Percentiles rank a stretch among this genome's conserved stretches.
Evolutionary conservation across 2,113 vertebrate species (phyloP).

Genomic region (Recurvirostra avosetta): DNA sequence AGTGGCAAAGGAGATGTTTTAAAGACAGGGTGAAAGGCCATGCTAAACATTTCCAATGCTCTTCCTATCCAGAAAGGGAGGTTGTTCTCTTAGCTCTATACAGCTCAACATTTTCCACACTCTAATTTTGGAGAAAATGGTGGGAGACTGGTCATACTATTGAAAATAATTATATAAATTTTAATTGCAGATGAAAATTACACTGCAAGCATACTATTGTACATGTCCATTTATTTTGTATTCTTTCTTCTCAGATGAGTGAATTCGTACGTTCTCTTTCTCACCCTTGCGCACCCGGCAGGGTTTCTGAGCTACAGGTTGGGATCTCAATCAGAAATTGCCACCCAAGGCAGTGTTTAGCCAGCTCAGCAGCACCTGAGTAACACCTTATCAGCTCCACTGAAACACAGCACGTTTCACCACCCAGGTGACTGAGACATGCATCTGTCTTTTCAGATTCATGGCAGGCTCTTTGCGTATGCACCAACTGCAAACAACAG

Average conservation of each 20-base stretch:
- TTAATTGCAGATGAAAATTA: not conserved
- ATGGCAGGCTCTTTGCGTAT: not conserved
- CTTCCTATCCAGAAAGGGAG: not conserved
- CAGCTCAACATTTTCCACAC: not conserved
- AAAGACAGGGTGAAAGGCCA: rapidly evolving
- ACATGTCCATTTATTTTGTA: not conserved
- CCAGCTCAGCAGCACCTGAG: not conserved
- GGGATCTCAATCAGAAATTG: not conserved
- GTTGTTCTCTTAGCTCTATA: not conserved
- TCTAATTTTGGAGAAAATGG: not conserved
- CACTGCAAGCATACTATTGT: not conserved
- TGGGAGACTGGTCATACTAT: not conserved
- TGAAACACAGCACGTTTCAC: not conserved
- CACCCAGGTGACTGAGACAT: not conserved
- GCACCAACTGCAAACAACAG: not conserved
- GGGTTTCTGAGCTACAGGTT: not conserved
- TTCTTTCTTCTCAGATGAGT: not conserved
- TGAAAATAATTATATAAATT: not conserved
- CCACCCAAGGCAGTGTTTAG: not conserved
- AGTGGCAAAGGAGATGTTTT: not conserved
- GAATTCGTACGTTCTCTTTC: not conserved
- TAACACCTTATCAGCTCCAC: not conserved
- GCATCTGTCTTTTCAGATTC: conserved; percentile 21
- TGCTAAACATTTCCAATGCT: not conserved
- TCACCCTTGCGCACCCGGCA: not conserved